These are phyloP conservation scores for Calyptomena viridis DNA, from an alignment of 2,113 vertebrate species.

Conservation along the genomic window DNA sequence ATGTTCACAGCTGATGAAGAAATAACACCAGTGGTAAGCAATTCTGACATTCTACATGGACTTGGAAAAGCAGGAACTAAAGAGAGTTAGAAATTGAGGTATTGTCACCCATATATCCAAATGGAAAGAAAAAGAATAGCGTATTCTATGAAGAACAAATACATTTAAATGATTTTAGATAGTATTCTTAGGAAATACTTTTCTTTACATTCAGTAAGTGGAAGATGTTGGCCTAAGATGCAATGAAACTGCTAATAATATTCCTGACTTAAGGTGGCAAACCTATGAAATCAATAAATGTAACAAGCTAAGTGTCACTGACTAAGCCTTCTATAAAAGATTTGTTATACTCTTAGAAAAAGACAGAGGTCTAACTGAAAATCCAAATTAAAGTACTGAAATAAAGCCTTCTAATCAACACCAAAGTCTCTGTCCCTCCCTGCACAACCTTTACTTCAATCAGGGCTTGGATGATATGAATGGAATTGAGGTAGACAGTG, in stretches of 20 bases:
- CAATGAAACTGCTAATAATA: not conserved
- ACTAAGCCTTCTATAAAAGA: not conserved
- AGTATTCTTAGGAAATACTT: not conserved
- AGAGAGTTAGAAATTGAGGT: not conserved
- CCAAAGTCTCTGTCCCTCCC: not conserved
- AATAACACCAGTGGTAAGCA: not conserved
- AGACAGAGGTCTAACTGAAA: not conserved
- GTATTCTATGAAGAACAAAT: not conserved
- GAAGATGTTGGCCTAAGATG: not conserved
- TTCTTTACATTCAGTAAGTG: not conserved
- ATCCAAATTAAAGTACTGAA: not conserved
- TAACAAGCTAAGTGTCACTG: not conserved
- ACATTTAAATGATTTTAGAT: not conserved
- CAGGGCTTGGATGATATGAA: not conserved
- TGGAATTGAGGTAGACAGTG: not conserved
- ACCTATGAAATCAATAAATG: not conserved
- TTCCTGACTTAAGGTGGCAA: not conserved
- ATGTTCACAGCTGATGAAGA: not conserved
- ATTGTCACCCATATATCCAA: not conserved
- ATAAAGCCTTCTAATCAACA: not conserved
- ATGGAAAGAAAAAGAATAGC: not conserved
- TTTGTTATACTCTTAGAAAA: not conserved
- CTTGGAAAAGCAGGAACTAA: not conserved
- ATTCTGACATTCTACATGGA: not conserved
- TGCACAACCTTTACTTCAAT: not conserved